Percentiles rank a stretch among this genome's conserved stretches.
Conservation (phyloP, 2,797 vertebrate species). For the Botia kubotai region DNA sequence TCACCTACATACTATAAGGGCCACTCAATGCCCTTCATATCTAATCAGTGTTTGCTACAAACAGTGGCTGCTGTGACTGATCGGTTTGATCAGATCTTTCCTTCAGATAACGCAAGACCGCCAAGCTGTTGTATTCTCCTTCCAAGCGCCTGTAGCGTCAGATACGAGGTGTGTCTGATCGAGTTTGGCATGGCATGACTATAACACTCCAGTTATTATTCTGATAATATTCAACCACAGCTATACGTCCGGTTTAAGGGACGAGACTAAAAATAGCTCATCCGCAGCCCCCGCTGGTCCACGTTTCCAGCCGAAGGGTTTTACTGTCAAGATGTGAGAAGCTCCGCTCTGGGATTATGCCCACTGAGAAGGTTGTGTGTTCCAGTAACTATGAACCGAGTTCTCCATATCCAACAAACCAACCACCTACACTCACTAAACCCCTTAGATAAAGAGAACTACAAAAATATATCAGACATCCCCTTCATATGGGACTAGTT, state of each 20-base stretch:
- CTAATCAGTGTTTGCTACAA: background rate
- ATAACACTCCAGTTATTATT: constrained; percentile 17
- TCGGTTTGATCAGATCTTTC: background rate
- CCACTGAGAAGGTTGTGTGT: background rate
- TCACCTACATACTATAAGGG: background rate
- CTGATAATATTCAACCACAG: constrained; percentile 17
- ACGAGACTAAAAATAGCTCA: constrained; percentile 54
- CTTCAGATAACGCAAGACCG: background rate
- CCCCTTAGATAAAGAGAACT: too few species aligned
- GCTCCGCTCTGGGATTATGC: constrained; percentile 18
- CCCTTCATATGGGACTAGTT: too few species aligned
- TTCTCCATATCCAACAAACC: too few species aligned
- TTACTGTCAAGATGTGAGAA: constrained; percentile 61
- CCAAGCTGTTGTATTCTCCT: background rate
- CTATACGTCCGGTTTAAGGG: constrained; percentile 13
- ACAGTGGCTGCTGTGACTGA: constrained; percentile 1
- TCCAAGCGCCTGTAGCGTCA: too few species aligned
- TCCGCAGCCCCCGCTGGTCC: constrained; percentile 50
- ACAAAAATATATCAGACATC: too few species aligned
- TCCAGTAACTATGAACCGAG: background rate
- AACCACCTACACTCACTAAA: too few species aligned
- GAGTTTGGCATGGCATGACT: background rate
- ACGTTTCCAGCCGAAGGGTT: constrained; percentile 58
- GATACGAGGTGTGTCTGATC: background rate
- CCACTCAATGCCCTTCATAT: background rate